Evolutionary conservation across 2,797 vertebrate genomes (phyloP), one percentile per base, ranked within the genome.

Genomic region (Psittacula echo): DNA sequence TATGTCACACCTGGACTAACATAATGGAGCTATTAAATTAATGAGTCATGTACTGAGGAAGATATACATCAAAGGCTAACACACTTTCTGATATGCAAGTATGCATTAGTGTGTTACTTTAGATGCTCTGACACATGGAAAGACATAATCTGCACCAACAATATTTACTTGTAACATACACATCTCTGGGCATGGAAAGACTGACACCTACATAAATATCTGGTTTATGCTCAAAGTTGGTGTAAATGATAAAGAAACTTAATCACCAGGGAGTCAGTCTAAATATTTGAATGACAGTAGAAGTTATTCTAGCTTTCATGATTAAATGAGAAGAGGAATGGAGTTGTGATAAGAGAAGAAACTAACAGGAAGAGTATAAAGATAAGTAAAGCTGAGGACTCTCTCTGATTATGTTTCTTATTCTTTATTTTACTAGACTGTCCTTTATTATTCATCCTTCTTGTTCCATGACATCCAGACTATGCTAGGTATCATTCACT

Each of bases 1-100:
- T 51, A 67, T 88, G 90, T 93, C 91, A 87, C 91, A 93, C 71
- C 74, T 95, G 45, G 67, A 75, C 83, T 97, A 93, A 95, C 77
- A 96, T 89, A 96, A 96, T 64, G 72, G 77, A 96, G 94, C 89
- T 95, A 94, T 96, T 96, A 97, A 96, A 97, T 97, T 95, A 96
- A 94, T 96, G 93, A 97, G 70, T 94, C 90, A 48, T 89, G 87
- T 86, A 93, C 68, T 92, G 84, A 96, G 79, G 64, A 96, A 96
- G 93, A 94, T 90, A 91, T 95, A 94, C 53, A 93, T 85, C 92
- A 82, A 81, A 71, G 66, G 27, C 87, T 81, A 96, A 80, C 88
- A 85, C 51, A 58, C 34, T 96, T 92, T 96, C 83, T 73, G 87
- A 89, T 84, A 78, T 64, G 65, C 67, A 90, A 74, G 77, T 86